These are phyloP conservation scores for Branchellion lobata DNA, from an alignment of 2,888 invertebrate genomes.

Conservation along the genomic window DNA sequence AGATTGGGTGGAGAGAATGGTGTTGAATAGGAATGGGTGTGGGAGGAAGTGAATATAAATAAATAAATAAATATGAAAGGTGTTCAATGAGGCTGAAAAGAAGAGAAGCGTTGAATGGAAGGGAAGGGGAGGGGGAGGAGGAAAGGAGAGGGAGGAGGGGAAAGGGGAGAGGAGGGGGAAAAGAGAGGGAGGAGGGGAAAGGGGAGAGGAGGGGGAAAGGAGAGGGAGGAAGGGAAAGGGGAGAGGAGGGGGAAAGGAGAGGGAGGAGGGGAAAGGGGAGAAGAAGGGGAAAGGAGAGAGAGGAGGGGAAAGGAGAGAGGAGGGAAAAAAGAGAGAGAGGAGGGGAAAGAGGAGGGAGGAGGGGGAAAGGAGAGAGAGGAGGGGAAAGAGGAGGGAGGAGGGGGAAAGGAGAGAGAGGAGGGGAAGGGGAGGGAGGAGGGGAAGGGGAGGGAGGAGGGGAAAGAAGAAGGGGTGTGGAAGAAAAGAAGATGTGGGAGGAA, in stretches of 20 bases:
- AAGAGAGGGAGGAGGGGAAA: constrained; percentile 16
- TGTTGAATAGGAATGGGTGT: background rate
- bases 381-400: background rate
- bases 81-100: too few species aligned
- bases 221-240: background rate
- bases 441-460: constrained; percentile 3
- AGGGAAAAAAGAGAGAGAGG: constrained; percentile 11
- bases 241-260: constrained; percentile 6
- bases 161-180: background rate
- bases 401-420: background rate
- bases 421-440: background rate
- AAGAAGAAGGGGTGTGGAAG: background rate
- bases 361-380: constrained; percentile 20
- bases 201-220: constrained; percentile 26
- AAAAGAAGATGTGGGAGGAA: too few species aligned
- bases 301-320: constrained; percentile 10
- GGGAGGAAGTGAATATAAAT: too few species aligned
- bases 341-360: constrained; percentile 17
- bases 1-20: background rate
- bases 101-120: too few species aligned
- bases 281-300: background rate
- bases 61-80: too few species aligned
- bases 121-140: background rate
- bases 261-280: background rate
- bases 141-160: constrained; percentile 2